Base-by-base conservation (phyloP, 2,797 vertebrate genomes). In the Phrynocephalus forsythii region DNA sequence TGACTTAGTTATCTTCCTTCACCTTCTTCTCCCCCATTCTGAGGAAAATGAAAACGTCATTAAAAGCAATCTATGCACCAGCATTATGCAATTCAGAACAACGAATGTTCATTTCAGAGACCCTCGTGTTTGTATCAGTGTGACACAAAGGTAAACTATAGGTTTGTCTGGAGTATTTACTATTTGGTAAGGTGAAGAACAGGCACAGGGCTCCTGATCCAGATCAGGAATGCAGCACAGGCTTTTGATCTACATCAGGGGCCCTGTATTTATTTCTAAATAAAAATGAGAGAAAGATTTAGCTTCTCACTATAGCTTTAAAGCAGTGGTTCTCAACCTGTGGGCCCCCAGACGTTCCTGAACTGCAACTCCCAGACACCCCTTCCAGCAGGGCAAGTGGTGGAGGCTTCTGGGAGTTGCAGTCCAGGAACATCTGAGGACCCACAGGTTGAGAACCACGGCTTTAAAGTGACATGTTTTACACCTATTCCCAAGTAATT, bases 1-100 rank as follows among this genome's bases (percentile, higher is more conserved):
- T 87, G 68, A 75, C 60, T 91, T 87, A 56, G 33, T 28, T 88
- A 83, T 26, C 86, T 30, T 86, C 1, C 72, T 78, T 84, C 11
- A 38, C 81, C 85, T 79, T 26, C 66, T 81, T 90, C 56, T 56
- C 24, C 38, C 11, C 8, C n/a, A 38, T 10, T 30, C 26, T 26
- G 22, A 63, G 60, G 5, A 7, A 30, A 52, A 13, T 26, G 10
- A 18, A 2, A 0, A 9, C 60, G 56, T 28, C 9, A 30, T 33
- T 50, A 38, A 75, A 81, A 82, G 26, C 69, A 82, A 33, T n/a
- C 4, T 72, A 26, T 72, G 56, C 24, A 86, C 30, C 79, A 86
- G 11, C 81, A 86, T 68, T 52, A 69, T 68, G 16, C 26, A 38
- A 72, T 30, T 44, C 66, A 86, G 22, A 48, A 52, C 5, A 56